Conservation (phyloP, 2,888 invertebrate species). For the Metellina segmentata region DNA sequence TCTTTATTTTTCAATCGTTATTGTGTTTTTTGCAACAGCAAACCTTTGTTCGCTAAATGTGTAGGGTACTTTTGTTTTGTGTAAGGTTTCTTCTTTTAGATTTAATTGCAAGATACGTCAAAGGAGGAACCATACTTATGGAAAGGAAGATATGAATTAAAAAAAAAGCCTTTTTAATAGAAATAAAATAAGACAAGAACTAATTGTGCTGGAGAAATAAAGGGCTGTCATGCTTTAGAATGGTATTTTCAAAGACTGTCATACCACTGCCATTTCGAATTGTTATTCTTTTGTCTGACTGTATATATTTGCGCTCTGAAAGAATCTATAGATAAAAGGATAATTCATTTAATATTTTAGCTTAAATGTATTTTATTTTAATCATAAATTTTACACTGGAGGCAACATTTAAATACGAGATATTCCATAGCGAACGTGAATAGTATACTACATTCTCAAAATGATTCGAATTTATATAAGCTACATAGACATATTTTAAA, state of each 20-base stretch:
- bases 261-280: no score
- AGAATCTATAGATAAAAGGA: no score
- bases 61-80: not conserved
- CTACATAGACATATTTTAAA: no score
- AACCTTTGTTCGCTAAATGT: slow-evolving; percentile 31
- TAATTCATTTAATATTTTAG: no score
- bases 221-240: slow-evolving; percentile 1
- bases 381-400: no score
- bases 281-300: no score
- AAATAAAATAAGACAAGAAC: not conserved
- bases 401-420: no score
- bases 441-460: no score
- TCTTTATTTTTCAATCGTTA: slow-evolving; percentile 35
- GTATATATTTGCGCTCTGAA: no score
- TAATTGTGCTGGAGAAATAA: slow-evolving; percentile 29
- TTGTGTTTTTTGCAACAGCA: slow-evolving; percentile 16
- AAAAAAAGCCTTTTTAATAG: slow-evolving; percentile 10
- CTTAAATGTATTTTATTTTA: no score
- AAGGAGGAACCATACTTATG: slow-evolving; percentile 4
- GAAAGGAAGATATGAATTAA: not conserved
- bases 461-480: no score
- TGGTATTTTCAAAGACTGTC: not conserved
- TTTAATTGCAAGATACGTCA: slow-evolving; percentile 8
- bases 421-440: no score
- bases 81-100: not conserved